Conservation (phyloP, 2,888 invertebrate genomes). For the Steinernema hermaphroditum region DNA sequence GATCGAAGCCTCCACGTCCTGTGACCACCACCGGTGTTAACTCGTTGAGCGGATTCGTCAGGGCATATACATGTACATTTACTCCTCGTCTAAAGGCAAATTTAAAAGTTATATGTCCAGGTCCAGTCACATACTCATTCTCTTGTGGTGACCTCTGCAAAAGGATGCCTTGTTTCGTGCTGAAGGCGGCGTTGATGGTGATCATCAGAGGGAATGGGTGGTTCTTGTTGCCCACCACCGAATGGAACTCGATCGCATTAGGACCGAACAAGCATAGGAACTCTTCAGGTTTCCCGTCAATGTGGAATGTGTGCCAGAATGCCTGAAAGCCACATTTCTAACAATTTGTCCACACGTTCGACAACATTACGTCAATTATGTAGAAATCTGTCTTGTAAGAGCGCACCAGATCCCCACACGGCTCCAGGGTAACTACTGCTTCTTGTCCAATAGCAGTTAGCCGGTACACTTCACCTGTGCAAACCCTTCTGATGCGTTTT, state of each 20-base stretch:
- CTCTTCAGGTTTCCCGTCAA: background rate
- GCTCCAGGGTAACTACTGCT: constrained; percentile 3
- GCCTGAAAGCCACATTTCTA: background rate
- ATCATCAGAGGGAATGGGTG: constrained; percentile 6
- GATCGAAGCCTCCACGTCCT: background rate
- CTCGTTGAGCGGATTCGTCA: constrained; percentile 29
- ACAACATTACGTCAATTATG: constrained; percentile 18
- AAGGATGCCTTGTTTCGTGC: constrained; percentile 16
- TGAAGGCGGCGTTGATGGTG: constrained; percentile 16
- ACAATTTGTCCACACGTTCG: no score
- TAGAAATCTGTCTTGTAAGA: constrained; percentile 24
- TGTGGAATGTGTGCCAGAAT: constrained; percentile 11
- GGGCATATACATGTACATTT: background rate
- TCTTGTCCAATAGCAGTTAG: background rate
- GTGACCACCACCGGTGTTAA: constrained; percentile 14
- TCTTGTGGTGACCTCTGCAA: background rate
- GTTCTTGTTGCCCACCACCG: background rate
- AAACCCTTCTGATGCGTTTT: background rate
- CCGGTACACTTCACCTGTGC: constrained; percentile 20
- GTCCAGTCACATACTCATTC: constrained; percentile 5
- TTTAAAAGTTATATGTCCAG: background rate
- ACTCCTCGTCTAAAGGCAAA: background rate
- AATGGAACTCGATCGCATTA: constrained; percentile 22
- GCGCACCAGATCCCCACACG: constrained; percentile 1
- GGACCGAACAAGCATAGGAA: background rate